Percentiles rank a stretch among this genome's conserved stretches.
phyloP scores from a whole-genome alignment of 1,140 invertebrate species.

The Venturia canescens region DNA sequence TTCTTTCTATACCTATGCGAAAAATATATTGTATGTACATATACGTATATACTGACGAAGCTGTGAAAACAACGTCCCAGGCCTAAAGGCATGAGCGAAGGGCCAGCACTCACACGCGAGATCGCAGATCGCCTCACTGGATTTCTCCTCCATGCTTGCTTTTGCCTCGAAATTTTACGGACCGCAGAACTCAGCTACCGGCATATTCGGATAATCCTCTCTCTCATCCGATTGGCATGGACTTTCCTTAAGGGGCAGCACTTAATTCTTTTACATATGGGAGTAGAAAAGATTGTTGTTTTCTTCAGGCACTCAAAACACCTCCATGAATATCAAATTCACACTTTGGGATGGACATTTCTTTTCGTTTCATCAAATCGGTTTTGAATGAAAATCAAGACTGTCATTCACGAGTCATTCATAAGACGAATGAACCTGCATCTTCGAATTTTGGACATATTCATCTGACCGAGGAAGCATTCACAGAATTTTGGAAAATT shows the following conservation, averaged over 20 bases:
- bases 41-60: constrained; percentile 5
- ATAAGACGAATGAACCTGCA: too few relatives aligned
- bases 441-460: too few relatives aligned
- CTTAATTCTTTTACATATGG: not conserved
- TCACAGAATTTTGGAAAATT: too few relatives aligned
- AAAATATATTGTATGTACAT: not conserved
- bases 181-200: constrained; percentile 63
- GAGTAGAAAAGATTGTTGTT: too few relatives aligned
- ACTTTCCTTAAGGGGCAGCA: not conserved
- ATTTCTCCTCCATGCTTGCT: not conserved
- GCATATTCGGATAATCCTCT: constrained; percentile 59
- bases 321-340: too few relatives aligned
- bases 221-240: not conserved
- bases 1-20: not conserved
- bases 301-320: too few relatives aligned
- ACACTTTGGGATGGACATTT: too few relatives aligned
- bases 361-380: too few relatives aligned
- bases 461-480: too few relatives aligned
- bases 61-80: not conserved
- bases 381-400: too few relatives aligned
- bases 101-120: not conserved
- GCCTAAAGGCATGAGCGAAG: not conserved
- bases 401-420: too few relatives aligned
- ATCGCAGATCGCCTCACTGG: not conserved
- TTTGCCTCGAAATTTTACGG: constrained; percentile 43